Base-by-base conservation (phyloP, 2,797 vertebrate genomes). In the Catamblyrhynchus diadema region DNA sequence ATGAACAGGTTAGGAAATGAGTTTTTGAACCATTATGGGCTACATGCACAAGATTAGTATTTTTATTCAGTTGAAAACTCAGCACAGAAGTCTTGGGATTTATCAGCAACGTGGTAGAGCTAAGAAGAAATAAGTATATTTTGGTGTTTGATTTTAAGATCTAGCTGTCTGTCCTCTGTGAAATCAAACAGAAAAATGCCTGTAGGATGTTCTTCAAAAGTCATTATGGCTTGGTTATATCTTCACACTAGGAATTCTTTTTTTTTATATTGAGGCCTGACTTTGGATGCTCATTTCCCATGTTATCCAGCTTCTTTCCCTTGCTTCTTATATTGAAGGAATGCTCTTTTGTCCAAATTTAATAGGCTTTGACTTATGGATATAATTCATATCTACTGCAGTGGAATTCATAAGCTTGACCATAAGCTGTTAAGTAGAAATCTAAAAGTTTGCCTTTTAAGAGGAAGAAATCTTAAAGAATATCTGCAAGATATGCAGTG, bases 1-100 rank as follows among this genome's bases (percentile, higher is more conserved):
- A 99, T 39, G 98, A 98, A 56, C 99, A 99, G 98, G 99, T 98
- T 92, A 88, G 86, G 45, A 93, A 70, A 79, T 4, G 5, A n/a
- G 33, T 6, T 62, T 60, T 64, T 41, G 39, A n/a, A 4, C 44
- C 8, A 4, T 71, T 17, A 10, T 35, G 21, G 18, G 2, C 18
- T 51, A 0, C 0, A 0, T 47, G 21, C 8, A 33, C 5, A 42
- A 48, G 51, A 6, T 27, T 66, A 15, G 5, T 33, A 1, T 28
- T 77, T 73, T 86, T 78, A 14, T 67, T 84, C 18, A 25, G 18
- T 22, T 82, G 57, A 62, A 70, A 83, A 37, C 6, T 78, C 22
- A 32, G 30, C 20, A 22, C 9, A 14, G 21, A 6, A 57, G 4
- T 51, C 3, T 67, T 66, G 20, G 33, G 33, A 20, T 61, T 80